Percentiles rank a stretch among this genome's conserved stretches.
Evolutionary conservation across 2,113 vertebrate genomes (phyloP).

Genomic region (Heliornis fulica): DNA sequence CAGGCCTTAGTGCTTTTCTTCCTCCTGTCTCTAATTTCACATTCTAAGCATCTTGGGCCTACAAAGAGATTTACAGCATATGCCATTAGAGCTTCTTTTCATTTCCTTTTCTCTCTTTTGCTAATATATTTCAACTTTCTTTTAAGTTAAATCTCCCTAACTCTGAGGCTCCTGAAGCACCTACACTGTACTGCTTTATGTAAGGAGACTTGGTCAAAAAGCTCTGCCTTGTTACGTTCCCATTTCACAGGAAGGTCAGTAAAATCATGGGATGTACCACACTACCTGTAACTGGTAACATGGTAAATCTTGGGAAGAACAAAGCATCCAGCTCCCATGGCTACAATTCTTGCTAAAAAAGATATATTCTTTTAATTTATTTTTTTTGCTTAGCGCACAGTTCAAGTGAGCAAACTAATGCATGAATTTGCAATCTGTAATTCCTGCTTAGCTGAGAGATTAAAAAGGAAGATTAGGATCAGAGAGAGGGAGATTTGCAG

Average conservation of each 20-base stretch:
- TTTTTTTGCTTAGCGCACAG: neutral
- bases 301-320: neutral
- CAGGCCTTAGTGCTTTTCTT: neutral
- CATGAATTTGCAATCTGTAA: constrained; percentile 16
- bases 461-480: constrained; percentile 59
- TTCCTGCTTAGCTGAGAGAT: constrained; percentile 47
- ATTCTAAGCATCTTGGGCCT: constrained; percentile 14
- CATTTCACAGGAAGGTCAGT: neutral
- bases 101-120: constrained; percentile 18
- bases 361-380: too few relatives aligned
- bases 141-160: neutral
- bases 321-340: neutral
- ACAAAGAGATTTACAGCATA: neutral
- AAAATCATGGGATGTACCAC: neutral
- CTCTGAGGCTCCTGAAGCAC: neutral
- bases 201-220: neutral
- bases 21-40: neutral
- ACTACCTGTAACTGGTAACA: neutral
- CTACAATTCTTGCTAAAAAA: neutral
- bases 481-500: constrained; percentile 40
- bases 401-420: constrained; percentile 40
- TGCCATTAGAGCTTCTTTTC: constrained; percentile 16
- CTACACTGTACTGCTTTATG: neutral
- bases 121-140: constrained; percentile 13
- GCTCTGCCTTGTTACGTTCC: neutral